Evolutionary conservation across 2,113 vertebrate species (phyloP).

Genomic region (Larimichthys polyactis): DNA sequence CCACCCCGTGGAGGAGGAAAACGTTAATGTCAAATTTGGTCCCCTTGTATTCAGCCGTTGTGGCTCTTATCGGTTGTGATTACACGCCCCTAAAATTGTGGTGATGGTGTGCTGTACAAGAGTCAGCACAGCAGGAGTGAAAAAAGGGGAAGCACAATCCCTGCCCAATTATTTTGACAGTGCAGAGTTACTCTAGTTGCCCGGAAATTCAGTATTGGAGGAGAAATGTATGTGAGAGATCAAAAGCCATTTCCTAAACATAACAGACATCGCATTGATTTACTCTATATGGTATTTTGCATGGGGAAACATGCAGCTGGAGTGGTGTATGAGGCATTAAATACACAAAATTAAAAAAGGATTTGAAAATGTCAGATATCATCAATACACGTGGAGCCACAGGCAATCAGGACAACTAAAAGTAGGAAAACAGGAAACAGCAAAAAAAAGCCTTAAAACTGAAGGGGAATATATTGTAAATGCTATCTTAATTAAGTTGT

Average conservation of each 20-base stretch:
- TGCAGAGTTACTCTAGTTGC: not conserved
- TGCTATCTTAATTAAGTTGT: not conserved
- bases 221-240: not conserved
- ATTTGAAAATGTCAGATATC: not conserved
- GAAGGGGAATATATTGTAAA: not conserved
- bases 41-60: not conserved
- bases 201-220: not conserved
- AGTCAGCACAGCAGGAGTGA: conserved; percentile 4
- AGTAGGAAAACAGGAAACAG: not conserved
- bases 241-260: not conserved
- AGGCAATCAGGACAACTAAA: not conserved
- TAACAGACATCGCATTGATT: not conserved
- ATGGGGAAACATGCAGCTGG: not conserved
- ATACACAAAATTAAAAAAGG: not conserved
- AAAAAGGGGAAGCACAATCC: not conserved
- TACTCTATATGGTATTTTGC: not conserved
- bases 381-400: not conserved
- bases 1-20: not conserved
- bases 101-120: not conserved
- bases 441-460: not conserved
- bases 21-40: not conserved
- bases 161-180: not conserved
- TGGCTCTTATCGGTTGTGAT: not conserved
- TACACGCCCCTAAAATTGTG: not conserved
- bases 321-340: not conserved